These are phyloP conservation scores for Euwallacea fornicatus DNA, from an alignment of 1,140 invertebrate genomes.

Conservation along the genomic window DNA sequence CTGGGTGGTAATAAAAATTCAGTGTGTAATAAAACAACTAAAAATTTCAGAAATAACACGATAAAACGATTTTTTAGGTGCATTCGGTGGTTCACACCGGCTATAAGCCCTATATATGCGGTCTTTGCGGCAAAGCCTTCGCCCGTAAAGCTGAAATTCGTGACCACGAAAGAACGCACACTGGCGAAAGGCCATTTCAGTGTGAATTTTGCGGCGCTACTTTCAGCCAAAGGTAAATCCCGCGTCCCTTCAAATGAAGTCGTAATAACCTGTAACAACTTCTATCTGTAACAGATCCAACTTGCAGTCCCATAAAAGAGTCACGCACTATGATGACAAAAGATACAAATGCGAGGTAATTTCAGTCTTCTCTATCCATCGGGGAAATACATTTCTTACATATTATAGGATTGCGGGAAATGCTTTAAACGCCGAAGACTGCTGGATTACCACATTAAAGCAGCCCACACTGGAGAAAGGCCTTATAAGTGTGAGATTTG, in stretches of 20 bases:
- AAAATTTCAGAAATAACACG: neutral
- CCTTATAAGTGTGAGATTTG: slow-evolving; percentile 75
- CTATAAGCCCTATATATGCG: slow-evolving; percentile 70
- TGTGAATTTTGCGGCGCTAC: slow-evolving; percentile 79
- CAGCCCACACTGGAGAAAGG: slow-evolving; percentile 77
- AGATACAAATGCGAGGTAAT: slow-evolving; percentile 64
- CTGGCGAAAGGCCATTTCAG: slow-evolving; percentile 79
- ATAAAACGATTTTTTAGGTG: slow-evolving; percentile 50
- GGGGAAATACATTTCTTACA: neutral
- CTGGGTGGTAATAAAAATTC: too few species aligned
- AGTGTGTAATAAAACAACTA: too few species aligned
- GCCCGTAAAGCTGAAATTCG: slow-evolving; percentile 72
- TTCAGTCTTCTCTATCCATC: neutral
- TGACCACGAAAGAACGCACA: slow-evolving; percentile 78
- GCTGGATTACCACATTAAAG: slow-evolving; percentile 80
- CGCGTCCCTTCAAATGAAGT: neutral
- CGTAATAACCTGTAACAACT: neutral
- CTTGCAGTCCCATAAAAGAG: slow-evolving; percentile 75
- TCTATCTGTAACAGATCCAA: slow-evolving; percentile 58
- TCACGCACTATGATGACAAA: slow-evolving; percentile 78
- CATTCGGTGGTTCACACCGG: slow-evolving; percentile 68
- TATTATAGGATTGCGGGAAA: slow-evolving; percentile 54
- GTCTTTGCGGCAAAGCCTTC: slow-evolving; percentile 73
- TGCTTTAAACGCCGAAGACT: slow-evolving; percentile 72
- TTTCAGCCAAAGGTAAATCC: slow-evolving; percentile 65